Evolutionary conservation across 2,888 invertebrate genomes (phyloP).

Genomic region (Drosophila villosipedis): DNA sequence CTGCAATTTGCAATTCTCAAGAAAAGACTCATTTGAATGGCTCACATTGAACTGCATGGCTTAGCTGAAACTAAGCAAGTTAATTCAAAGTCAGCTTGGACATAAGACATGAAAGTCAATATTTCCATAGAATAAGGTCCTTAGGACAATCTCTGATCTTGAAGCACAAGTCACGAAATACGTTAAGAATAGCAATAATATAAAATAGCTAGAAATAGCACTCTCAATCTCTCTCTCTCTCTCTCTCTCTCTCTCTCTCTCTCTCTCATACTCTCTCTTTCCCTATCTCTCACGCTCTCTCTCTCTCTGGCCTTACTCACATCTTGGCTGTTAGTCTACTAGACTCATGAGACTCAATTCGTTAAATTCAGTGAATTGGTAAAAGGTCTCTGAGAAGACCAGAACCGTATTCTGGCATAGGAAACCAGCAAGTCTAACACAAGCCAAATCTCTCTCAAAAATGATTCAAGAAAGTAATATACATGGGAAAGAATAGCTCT

Average conservation of each 20-base stretch:
- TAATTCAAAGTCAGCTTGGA: neutral
- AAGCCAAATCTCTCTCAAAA: neutral
- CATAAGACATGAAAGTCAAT: neutral
- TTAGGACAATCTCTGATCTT: neutral
- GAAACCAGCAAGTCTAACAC: neutral
- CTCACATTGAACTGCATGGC: neutral
- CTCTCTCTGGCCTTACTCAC: too few relatives aligned
- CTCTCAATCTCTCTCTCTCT: neutral
- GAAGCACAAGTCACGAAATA: neutral
- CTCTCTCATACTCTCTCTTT: neutral
- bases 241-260: neutral
- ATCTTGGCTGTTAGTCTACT: neutral
- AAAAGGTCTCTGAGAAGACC: too few relatives aligned
- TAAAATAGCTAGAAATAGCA: neutral
- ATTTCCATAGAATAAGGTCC: neutral
- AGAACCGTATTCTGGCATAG: neutral
- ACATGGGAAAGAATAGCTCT: rapidly evolving
- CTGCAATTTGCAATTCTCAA: neutral
- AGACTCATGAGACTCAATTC: too few relatives aligned
- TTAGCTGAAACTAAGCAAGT: neutral
- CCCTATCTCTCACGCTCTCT: too few relatives aligned
- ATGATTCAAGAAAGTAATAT: neutral
- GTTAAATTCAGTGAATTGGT: too few relatives aligned
- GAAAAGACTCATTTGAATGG: neutral
- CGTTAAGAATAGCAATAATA: too few relatives aligned